Evolutionary conservation across 2,113 vertebrate genomes (phyloP).

Genomic region (Cyprinodon tularosa): DNA sequence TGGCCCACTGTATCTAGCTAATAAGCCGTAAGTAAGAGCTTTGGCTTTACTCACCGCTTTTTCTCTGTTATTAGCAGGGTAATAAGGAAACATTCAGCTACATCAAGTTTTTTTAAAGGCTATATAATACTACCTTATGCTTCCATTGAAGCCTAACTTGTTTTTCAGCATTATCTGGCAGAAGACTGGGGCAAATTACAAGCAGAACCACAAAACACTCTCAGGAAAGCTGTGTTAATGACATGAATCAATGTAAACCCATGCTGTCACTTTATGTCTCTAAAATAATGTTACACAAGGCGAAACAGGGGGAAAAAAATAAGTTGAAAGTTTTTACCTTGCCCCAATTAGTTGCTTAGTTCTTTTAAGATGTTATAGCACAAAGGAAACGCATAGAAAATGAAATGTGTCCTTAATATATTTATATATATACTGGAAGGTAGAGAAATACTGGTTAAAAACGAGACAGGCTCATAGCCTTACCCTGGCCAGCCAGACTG

Average conservation of each 20-base stretch:
- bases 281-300: slow-evolving; percentile 19
- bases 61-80: slow-evolving; percentile 47
- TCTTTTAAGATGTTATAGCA: background rate
- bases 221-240: slow-evolving; percentile 44
- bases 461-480: too few relatives aligned
- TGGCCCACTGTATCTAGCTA: slow-evolving; percentile 70
- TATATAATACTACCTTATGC: slow-evolving; percentile 31
- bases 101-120: slow-evolving; percentile 49
- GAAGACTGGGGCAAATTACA: slow-evolving; percentile 43
- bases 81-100: slow-evolving; percentile 71
- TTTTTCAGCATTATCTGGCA: slow-evolving; percentile 41
- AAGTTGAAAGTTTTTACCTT: background rate
- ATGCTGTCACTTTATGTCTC: slow-evolving; percentile 25
- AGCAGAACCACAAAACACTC: slow-evolving; percentile 32
- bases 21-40: slow-evolving; percentile 79
- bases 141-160: slow-evolving; percentile 34
- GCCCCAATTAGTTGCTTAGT: background rate
- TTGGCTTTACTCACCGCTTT: slow-evolving; percentile 31
- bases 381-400: background rate
- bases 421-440: too few relatives aligned
- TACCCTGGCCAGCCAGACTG: too few relatives aligned
- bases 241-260: slow-evolving; percentile 44
- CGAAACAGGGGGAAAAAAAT: background rate
- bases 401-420: too few relatives aligned
- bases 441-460: too few relatives aligned